Evolutionary conservation across 2,888 invertebrate species (phyloP).

Genomic region (Drosophila ustulata): DNA sequence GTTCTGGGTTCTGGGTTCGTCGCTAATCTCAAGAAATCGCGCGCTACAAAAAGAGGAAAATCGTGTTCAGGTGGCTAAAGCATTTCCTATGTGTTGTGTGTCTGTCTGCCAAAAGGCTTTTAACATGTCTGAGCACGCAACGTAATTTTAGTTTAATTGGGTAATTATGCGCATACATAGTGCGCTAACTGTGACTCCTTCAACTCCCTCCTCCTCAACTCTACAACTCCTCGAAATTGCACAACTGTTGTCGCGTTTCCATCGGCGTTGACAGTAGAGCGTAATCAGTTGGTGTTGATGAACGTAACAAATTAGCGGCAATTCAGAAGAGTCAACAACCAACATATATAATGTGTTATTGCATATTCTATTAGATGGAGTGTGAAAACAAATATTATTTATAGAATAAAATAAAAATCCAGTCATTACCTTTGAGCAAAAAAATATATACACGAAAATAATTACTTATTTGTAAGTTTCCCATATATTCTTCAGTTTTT

Average conservation of each 20-base stretch:
- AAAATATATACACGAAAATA: too few species aligned
- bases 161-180: constrained; percentile 84
- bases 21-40: constrained; percentile 48
- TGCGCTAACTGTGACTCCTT: constrained; percentile 3
- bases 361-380: too few species aligned
- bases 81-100: constrained; percentile 14
- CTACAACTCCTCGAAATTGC: neutral
- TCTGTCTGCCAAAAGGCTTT: constrained; percentile 81
- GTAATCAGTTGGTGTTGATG: too few species aligned
- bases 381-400: too few species aligned
- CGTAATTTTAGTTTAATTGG: constrained; percentile 85
- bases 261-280: neutral
- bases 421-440: too few species aligned
- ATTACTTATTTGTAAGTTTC: too few species aligned
- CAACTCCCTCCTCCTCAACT: neutral
- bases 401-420: too few species aligned
- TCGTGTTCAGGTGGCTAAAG: constrained; percentile 32
- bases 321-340: too few species aligned
- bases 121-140: constrained; percentile 86
- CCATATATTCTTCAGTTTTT: too few species aligned
- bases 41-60: constrained; percentile 64
- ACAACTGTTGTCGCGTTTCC: neutral
- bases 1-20: neutral
- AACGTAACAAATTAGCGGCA: too few species aligned
- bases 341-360: too few species aligned